Conservation (phyloP, 2,797 vertebrate species). For the Gymnopithys bicolor region DNA sequence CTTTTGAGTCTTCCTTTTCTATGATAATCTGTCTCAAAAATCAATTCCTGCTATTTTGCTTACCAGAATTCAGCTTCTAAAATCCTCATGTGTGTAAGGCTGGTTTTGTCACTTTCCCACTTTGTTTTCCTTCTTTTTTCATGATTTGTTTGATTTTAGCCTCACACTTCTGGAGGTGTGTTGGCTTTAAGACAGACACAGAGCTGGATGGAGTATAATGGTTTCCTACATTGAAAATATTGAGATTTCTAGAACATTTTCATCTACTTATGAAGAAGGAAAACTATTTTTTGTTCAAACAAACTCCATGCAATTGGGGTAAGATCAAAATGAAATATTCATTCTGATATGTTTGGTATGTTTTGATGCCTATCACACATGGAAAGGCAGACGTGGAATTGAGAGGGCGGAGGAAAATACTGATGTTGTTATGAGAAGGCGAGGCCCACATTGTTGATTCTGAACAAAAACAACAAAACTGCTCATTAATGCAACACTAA, state of each 20-base stretch:
- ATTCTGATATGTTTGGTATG: background rate
- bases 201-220: background rate
- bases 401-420: background rate
- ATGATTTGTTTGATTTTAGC: background rate
- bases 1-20: constrained; percentile 22
- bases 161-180: background rate
- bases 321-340: background rate
- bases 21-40: constrained; percentile 39
- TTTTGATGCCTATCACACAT: background rate
- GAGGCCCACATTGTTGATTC: background rate
- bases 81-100: background rate
- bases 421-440: background rate
- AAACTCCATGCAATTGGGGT: background rate
- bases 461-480: background rate
- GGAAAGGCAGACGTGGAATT: background rate
- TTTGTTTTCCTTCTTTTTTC: background rate
- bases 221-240: background rate
- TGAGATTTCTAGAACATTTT: background rate
- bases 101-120: background rate
- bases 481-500: background rate
- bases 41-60: constrained; percentile 22
- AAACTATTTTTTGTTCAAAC: background rate
- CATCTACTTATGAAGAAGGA: background rate
- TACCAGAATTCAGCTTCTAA: background rate
- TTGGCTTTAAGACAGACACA: background rate